These are phyloP conservation scores for Lasioglossum morio DNA, from an alignment of 2,888 invertebrate genomes.

Conservation along the genomic window DNA sequence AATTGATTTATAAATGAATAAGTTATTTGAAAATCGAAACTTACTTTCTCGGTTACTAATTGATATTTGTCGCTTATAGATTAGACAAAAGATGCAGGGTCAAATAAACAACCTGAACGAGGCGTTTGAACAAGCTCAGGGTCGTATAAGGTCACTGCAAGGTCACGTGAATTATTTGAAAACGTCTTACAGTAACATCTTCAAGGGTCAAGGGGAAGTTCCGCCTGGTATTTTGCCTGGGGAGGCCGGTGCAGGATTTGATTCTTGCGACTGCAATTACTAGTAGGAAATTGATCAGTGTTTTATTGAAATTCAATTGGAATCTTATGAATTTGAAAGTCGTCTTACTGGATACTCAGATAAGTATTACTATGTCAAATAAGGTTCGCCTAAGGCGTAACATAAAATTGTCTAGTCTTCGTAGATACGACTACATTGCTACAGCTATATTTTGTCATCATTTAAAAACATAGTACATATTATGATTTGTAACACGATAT, in stretches of 20 bases:
- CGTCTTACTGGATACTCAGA: background rate
- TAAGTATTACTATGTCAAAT: conserved; percentile 30
- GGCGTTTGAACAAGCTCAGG: conserved; percentile 89
- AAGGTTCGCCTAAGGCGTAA: conserved; percentile 4
- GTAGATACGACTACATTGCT: background rate
- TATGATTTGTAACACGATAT: conserved; percentile 10
- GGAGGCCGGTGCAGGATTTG: conserved; percentile 75
- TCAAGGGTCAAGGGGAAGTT: conserved; percentile 74
- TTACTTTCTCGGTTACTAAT: background rate
- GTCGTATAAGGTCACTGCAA: conserved; percentile 88
- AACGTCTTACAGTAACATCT: conserved; percentile 82
- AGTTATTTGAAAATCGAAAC: background rate
- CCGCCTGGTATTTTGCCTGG: conserved; percentile 65
- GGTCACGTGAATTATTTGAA: conserved; percentile 88
- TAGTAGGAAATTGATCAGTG: conserved; percentile 60
- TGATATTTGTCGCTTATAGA: conserved; percentile 80
- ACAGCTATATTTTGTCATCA: conserved; percentile 7
- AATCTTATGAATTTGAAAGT: conserved; percentile 44
- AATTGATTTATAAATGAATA: conserved; percentile 42
- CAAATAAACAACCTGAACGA: conserved; percentile 89
- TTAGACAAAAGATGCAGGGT: conserved; percentile 89
- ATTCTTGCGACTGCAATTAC: conserved; percentile 81
- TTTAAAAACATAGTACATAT: conserved; percentile 35
- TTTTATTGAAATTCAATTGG: conserved; percentile 39
- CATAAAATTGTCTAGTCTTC: conserved; percentile 40